Evolutionary conservation across 2,888 invertebrate genomes (phyloP).

Genomic region (Agrilus mali): DNA sequence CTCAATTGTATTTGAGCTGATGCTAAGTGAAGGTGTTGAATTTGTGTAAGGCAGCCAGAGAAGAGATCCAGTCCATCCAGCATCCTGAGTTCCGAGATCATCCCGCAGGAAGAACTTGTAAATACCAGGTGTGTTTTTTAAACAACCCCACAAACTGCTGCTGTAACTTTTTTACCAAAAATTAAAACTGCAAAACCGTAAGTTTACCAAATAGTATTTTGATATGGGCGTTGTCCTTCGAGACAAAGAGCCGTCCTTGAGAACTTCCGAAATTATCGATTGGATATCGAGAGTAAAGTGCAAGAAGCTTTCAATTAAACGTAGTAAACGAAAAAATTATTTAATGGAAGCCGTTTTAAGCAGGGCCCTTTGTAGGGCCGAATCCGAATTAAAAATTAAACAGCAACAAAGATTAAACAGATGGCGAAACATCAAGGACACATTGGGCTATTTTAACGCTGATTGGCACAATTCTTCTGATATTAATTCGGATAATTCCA

Average conservation of each 20-base stretch:
- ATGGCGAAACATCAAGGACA: conserved; percentile 35
- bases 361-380: conserved; percentile 44
- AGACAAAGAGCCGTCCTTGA: conserved; percentile 15
- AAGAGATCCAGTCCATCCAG: no score
- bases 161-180: neutral
- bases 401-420: conserved; percentile 48
- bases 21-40: no score
- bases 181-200: conserved; percentile 1
- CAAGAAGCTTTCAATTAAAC: conserved; percentile 45
- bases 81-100: no score
- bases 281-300: conserved; percentile 52
- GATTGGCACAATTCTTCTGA: conserved; percentile 1
- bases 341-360: conserved; percentile 53
- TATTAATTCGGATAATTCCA: conserved; percentile 4
- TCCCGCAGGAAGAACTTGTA: neutral
- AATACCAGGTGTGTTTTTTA: conserved; percentile 11
- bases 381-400: conserved; percentile 45
- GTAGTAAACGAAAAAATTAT: conserved; percentile 46
- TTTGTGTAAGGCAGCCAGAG: no score
- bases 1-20: no score
- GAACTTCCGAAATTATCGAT: conserved; percentile 43
- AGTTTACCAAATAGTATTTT: conserved; percentile 1
- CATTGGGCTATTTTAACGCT: conserved; percentile 3
- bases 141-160: no score
- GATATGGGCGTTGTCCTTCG: conserved; percentile 19